Percentiles rank a stretch among this genome's conserved stretches.
phyloP scores from a whole-genome alignment of 2,888 invertebrate species.

The Allophyes oxyacanthae region DNA sequence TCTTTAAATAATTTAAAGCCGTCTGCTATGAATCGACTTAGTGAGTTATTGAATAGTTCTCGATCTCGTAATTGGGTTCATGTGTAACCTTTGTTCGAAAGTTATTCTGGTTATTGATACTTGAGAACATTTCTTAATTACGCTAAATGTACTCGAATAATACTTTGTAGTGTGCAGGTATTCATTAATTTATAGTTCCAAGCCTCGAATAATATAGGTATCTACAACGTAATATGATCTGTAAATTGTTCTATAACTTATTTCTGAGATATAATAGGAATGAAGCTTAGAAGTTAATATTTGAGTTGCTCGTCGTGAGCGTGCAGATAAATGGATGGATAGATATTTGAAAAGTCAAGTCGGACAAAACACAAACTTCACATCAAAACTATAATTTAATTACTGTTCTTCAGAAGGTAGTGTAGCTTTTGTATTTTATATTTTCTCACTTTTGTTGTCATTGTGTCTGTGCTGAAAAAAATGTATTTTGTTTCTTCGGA shows the following conservation, averaged over 20 bases:
- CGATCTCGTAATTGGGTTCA: slow-evolving; percentile 65
- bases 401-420: too few species aligned
- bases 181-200: slow-evolving; percentile 16
- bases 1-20: slow-evolving; percentile 76
- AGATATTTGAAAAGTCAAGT: too few species aligned
- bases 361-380: too few species aligned
- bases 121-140: neutral
- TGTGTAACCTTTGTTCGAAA: slow-evolving; percentile 58
- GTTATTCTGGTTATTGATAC: slow-evolving; percentile 8
- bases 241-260: slow-evolving; percentile 9
- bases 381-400: too few species aligned
- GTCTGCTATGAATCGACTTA: slow-evolving; percentile 68
- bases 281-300: too few species aligned
- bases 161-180: neutral
- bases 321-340: too few species aligned
- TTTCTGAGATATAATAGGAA: neutral
- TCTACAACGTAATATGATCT: slow-evolving; percentile 17
- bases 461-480: too few species aligned
- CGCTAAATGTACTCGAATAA: neutral
- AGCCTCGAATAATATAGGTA: neutral
- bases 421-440: too few species aligned
- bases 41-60: slow-evolving; percentile 68
- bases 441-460: too few species aligned
- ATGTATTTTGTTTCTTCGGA: too few species aligned
- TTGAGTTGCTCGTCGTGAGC: too few species aligned